phyloP scores from a whole-genome alignment of 2,888 invertebrate species.

The Perithous albicinctus region DNA sequence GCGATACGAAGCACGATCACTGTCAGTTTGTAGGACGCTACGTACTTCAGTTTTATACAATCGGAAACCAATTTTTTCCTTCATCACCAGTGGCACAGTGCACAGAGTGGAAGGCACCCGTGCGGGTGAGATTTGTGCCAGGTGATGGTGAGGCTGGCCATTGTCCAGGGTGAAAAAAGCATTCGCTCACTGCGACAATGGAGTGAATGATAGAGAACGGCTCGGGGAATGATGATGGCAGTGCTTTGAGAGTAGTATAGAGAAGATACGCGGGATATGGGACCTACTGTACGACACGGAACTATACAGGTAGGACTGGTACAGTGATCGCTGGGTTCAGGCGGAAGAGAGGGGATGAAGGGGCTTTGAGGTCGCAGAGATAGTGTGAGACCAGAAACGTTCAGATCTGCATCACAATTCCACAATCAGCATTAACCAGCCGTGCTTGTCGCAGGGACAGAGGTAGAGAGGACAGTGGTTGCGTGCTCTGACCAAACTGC shows the following conservation, averaged over 20 bases:
- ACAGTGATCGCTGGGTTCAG: constrained; percentile 33
- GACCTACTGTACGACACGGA: constrained; percentile 42
- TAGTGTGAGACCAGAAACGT: constrained; percentile 63
- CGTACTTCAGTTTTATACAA: constrained; percentile 29
- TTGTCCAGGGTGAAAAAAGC: constrained; percentile 47
- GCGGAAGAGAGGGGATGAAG: constrained; percentile 33
- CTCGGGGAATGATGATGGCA: constrained; percentile 50
- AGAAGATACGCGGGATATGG: constrained; percentile 36
- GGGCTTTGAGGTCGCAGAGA: constrained; percentile 29
- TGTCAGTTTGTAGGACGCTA: constrained; percentile 29
- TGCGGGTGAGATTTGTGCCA: constrained; percentile 33
- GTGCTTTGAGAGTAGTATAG: constrained; percentile 38
- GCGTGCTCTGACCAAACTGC: constrained; percentile 52
- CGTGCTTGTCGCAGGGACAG: constrained; percentile 69
- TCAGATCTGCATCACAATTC: constrained; percentile 79
- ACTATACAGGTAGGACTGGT: constrained; percentile 44
- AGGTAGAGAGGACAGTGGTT: constrained; percentile 20
- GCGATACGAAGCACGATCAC: neutral
- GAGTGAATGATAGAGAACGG: constrained; percentile 41
- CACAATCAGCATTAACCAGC: constrained; percentile 79
- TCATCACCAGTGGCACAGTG: constrained; percentile 35
- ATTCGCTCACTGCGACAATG: constrained; percentile 35
- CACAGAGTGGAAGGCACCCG: neutral
- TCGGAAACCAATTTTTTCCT: constrained; percentile 35
- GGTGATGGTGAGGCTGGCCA: constrained; percentile 47